Evolutionary conservation across 2,797 vertebrate species (phyloP), one percentile per base, ranked within the genome.

Genomic region (Gymnocypris eckloni): DNA sequence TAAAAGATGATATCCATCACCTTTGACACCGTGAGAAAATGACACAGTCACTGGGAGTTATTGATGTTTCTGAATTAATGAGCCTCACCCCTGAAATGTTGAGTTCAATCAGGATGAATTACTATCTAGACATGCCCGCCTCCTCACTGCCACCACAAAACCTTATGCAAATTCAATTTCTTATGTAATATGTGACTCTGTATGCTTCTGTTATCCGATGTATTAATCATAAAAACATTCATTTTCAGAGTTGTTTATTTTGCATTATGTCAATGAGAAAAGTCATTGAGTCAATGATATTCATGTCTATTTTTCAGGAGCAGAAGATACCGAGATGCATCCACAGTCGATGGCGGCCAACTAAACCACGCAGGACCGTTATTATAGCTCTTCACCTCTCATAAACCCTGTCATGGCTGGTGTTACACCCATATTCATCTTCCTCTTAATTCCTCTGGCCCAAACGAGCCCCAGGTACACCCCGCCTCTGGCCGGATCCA

Each of bases 401-500:
- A 20, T 33, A 43, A 39, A 4, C 64, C 43, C 61, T 20, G 79
- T 78, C 75, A 89, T 89, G 89, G 54, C 82, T 83, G 79, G 11
- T 18, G 50, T 85, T 72, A 59, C 28, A 25, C 50, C 72, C 92
- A 88, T 95, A 59, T 91, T 92, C 76, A 90, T 96, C 87, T 92
- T 92, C 88, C 90, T 95, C 91, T 88, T 90, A 85, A 91, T 93
- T 66, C 78, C 88, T 81, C 88, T 90, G 81, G 92, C 93, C 88
- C 93, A 95, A 91, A 93, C 78, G 81, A 93, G 64, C 90, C 94
- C 96, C 79, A 70, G 93, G 81, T 95, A 95, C 0, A 90, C 92
- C 89, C 90, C 94, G 6, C 93, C 95, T 80, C 87, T 95, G 89
- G 89, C 94, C 13, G 95, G 95, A 82, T 85, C 95, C 90, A 98